Conservation (phyloP, 2,888 invertebrate species). For the Melanostoma mellinum region DNA sequence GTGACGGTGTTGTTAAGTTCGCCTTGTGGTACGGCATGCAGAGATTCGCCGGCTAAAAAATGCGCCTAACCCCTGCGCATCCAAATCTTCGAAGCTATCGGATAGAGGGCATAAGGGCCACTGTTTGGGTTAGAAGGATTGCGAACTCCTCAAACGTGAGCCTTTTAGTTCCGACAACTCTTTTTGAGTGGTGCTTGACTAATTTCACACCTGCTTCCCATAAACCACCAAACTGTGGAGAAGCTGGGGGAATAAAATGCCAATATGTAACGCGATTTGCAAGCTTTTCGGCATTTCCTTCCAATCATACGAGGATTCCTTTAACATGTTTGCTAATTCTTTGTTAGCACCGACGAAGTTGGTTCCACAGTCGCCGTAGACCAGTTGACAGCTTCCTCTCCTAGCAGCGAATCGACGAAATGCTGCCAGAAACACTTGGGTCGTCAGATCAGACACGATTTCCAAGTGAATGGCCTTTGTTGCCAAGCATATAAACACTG, state of each 20-base stretch:
- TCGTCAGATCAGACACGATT: constrained; percentile 71
- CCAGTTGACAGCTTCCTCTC: constrained; percentile 19
- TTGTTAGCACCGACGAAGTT: constrained; percentile 27
- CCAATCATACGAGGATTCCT: background rate
- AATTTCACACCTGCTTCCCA: constrained; percentile 27
- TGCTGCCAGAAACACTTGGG: constrained; percentile 74
- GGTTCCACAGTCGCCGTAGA: constrained; percentile 35
- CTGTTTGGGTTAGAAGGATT: constrained; percentile 20
- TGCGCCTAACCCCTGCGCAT: constrained; percentile 12
- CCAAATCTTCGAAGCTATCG: constrained; percentile 10
- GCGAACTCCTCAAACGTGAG: constrained; percentile 24
- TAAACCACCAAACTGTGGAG: constrained; percentile 30
- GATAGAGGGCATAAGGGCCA: constrained; percentile 19
- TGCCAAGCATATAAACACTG: constrained; percentile 73
- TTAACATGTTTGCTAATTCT: constrained; percentile 11
- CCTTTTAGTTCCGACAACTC: background rate
- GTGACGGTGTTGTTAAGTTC: background rate
- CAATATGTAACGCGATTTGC: constrained; percentile 23
- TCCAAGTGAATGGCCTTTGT: constrained; percentile 76
- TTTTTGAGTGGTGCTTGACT: constrained; percentile 15
- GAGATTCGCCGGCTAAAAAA: constrained; percentile 20
- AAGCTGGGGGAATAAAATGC: constrained; percentile 29
- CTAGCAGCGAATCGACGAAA: constrained; percentile 54
- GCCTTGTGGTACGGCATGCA: constrained; percentile 7
- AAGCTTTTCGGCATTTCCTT: no score